Base-by-base conservation (phyloP, 1,140 invertebrate genomes). In the Drosophila trapezifrons region DNA sequence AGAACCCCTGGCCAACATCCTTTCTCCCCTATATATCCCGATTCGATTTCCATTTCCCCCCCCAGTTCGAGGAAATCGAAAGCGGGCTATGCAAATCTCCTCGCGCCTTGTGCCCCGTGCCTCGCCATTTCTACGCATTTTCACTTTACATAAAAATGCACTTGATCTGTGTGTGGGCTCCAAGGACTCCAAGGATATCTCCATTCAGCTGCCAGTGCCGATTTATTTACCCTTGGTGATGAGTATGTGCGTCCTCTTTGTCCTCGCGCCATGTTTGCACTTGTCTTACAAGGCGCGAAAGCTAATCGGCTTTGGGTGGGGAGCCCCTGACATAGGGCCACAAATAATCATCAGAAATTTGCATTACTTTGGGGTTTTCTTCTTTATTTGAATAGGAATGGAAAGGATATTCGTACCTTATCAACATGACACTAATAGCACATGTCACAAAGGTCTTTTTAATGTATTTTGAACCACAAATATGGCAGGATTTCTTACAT, bases 81-180 rank as follows among this genome's bases (percentile, higher is more conserved):
- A 85, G 70, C 70, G 54, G 42, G 66, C 67, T 78, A 87, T 82
- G 83, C 70, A 86, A 87, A 86, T 86, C 77, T 64, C 52, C 59
- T 60, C 47, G 46, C 74, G 81, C 67, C 27, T 29, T 8, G 27
- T 29, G 27, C 27, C 27, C 9, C 27, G 9, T 32, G 29, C 29
- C 29, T 4, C 81, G 74, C 69, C 82, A 70, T 75, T 80, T 75
- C 51, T 69, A 77, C 77, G 67, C 58, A 85, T 73, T 80, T 80
- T 73, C 73, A 73, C 78, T 81, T 87, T 86, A 78, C 82, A 86
- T 86, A 86, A 86, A 86, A 87, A 87, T 86, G 82, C 82, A 86
- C 82, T 86, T 81, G 75, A 87, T 86, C 80, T 80, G 59, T 32
- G 51, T 51, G 17, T 18, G 37, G 37, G 15, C 15, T n/a, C 15